These are phyloP conservation scores for mouse (Mus musculus) DNA, from an alignment of 2,113 vertebrate genomes.

Conservation along the genomic window GRCm39 chr4:76073001-76073500, in stretches of 20 bases:
- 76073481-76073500: neutral
- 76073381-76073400: conserved; percentile 56
- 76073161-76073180: conserved; percentile 17
- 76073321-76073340: conserved; percentile 45
- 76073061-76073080: conserved; percentile 64
- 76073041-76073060: conserved; percentile 47
- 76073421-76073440: neutral
- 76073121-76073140: conserved; percentile 54
- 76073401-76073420: conserved; percentile 16
- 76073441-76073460: neutral
- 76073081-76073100: neutral
- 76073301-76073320: conserved; percentile 67
- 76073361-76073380: conserved; percentile 52
- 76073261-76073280: conserved; percentile 57
- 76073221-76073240: conserved; percentile 25
- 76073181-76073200: conserved; percentile 50
- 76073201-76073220: conserved; percentile 15
- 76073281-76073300: neutral
- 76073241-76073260: conserved; percentile 28
- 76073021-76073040: conserved; percentile 61
- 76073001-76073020: conserved; percentile 57
- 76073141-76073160: conserved; percentile 50
- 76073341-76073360: conserved; percentile 65
- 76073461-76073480: neutral
- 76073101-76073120: conserved; percentile 12